Evolutionary conservation across 1,140 invertebrate genomes (phyloP), one percentile per base, ranked within the genome.

Genomic region (Batillaria attramentaria): DNA sequence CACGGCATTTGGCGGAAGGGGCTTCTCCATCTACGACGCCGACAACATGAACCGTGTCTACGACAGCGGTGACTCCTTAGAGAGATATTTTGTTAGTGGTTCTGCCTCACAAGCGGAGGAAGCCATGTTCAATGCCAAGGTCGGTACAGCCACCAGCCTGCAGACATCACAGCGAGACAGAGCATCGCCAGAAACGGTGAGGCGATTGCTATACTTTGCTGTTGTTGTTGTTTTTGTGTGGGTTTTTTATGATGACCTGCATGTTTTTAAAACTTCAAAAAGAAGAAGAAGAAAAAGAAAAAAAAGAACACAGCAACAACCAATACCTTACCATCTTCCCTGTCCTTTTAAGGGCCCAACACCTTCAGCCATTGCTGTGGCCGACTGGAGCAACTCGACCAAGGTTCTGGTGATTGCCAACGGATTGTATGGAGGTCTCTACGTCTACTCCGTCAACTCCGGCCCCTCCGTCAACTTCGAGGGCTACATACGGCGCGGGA

Each of bases 391-490:
- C 50, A 50, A 69, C 46, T 24, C 37, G 2, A 75, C 73, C 3
- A 42, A 72, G 60, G 18, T 79, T 18, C 13, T 72, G 46, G 69
- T 72, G 20, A 33, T 77, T 24, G 46, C 77, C 37, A 79, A 79
- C 77, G 69, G 77, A 39, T 16, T 72, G 65, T 50, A 72, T 43
- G 77, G 77, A 0, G 77, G 77, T 8, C 68, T 79, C 31, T 79
- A 79, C 77, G 10, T 4, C 50, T 79, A 72, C 77, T 37, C 50
- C 2, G 72, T 73, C 31, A 41, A 41, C 20, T 20, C 33, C 28
- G 69, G 50, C 35, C 77, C 77, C 20, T 2, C 24, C 1, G 77
- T 79, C 33, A 50, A 20, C 39, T 72, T 72, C n/a, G 46, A 72
- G 37, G 77, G 77, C 35, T 79, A 72, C 54, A 13, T 62, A 3